A percentile compares a stretch with the other conserved stretches of the same genome.
Evolutionary conservation across 2,888 invertebrate genomes (phyloP).

Genomic region (Drosophila lacicola): DNA sequence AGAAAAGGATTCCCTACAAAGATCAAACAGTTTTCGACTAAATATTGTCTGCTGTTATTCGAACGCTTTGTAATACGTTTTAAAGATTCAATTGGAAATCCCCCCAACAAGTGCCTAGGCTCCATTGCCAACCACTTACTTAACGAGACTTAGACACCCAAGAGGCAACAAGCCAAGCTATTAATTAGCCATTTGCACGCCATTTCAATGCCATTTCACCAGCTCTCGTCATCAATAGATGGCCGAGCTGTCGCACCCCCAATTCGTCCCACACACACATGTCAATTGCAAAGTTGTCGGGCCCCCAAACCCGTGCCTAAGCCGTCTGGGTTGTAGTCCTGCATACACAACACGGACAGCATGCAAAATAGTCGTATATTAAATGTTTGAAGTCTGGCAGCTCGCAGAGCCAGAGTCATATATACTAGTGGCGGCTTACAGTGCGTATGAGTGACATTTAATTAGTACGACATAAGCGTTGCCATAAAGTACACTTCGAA

Average conservation of each 20-base stretch:
- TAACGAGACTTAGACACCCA: constrained; percentile 15
- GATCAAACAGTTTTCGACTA: too few species aligned
- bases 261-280: background rate
- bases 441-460: constrained; percentile 74
- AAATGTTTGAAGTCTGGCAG: constrained; percentile 50
- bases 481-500: constrained; percentile 70
- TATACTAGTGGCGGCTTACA: constrained; percentile 27
- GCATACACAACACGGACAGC: constrained; percentile 15
- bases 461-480: constrained; percentile 70
- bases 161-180: constrained; percentile 27
- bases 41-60: background rate
- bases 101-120: background rate
- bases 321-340: constrained; percentile 5
- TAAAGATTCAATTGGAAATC: constrained; percentile 4
- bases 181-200: constrained; percentile 68
- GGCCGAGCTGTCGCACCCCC: constrained; percentile 12
- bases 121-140: constrained; percentile 1
- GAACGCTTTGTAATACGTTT: background rate
- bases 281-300: constrained; percentile 40
- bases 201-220: constrained; percentile 52
- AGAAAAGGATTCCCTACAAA: too few species aligned
- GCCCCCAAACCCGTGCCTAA: background rate
- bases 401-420: constrained; percentile 7
- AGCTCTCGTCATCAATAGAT: constrained; percentile 38
- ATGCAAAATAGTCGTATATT: constrained; percentile 40